A percentile compares a stretch with the other conserved stretches of the same genome.
These are phyloP conservation scores for Typhlichthys subterraneus DNA, from an alignment of 2,797 vertebrate species.

Conservation along the genomic window DNA sequence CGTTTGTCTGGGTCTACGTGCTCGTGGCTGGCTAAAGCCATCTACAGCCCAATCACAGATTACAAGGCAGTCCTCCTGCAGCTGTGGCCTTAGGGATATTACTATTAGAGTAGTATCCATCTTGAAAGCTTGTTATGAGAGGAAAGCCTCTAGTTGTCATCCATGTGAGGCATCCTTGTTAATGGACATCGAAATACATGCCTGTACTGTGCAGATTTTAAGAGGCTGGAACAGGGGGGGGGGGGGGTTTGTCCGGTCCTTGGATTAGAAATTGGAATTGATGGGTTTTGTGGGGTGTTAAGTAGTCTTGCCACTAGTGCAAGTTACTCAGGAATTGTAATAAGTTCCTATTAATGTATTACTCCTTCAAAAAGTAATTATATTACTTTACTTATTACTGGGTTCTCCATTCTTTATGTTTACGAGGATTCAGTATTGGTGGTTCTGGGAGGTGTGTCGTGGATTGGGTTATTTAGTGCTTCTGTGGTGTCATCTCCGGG, in stretches of 20 bases:
- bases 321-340: too few relatives aligned
- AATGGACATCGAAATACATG: constrained; percentile 42
- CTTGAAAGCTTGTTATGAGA: constrained; percentile 59
- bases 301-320: too few relatives aligned
- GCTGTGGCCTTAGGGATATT: constrained; percentile 57
- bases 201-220: constrained; percentile 23
- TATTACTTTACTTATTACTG: too few relatives aligned
- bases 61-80: constrained; percentile 44
- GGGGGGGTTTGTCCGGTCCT: neutral
- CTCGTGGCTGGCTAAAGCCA: constrained; percentile 8
- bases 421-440: too few relatives aligned
- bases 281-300: too few relatives aligned
- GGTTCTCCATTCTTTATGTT: too few relatives aligned
- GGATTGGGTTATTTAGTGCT: too few relatives aligned
- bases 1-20: constrained; percentile 2
- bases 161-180: constrained; percentile 25
- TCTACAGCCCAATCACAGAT: constrained; percentile 37
- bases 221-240: constrained; percentile 23
- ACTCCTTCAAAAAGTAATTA: too few relatives aligned
- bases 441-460: too few relatives aligned
- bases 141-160: constrained; percentile 22
- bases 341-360: too few relatives aligned
- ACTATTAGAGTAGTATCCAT: constrained; percentile 63
- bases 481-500: too few relatives aligned
- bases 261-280: neutral